Evolutionary conservation across 2,888 invertebrate species (phyloP).

Genomic region (Hymenopus coronatus): DNA sequence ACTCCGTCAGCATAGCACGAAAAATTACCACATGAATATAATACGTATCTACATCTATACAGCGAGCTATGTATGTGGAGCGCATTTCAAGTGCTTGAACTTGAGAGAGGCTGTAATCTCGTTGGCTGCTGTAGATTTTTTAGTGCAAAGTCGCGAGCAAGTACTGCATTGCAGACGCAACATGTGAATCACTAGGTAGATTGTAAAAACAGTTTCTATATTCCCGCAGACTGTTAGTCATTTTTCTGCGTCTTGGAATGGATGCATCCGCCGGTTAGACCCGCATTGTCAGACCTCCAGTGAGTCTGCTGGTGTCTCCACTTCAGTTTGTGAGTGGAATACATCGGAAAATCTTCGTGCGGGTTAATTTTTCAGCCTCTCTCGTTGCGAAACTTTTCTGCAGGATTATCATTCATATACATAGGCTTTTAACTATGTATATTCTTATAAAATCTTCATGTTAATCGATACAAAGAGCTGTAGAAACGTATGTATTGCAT

Average conservation of each 20-base stretch:
- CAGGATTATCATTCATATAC: no score
- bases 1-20: not conserved
- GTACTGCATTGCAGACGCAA: not conserved
- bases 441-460: no score
- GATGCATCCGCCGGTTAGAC: not conserved
- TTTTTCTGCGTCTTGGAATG: not conserved
- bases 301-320: not conserved
- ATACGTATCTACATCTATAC: no score
- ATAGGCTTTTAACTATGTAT: no score
- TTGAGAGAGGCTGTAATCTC: not conserved
- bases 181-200: not conserved
- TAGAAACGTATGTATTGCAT: no score
- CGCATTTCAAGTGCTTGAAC: not conserved
- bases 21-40: not conserved
- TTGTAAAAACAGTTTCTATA: not conserved
- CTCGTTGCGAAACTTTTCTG: no score
- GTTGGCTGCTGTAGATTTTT: not conserved
- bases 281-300: not conserved
- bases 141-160: not conserved
- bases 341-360: no score
- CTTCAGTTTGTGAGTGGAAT: no score
- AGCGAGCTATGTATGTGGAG: not conserved
- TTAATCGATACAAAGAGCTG: no score
- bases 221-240: not conserved
- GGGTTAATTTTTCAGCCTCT: no score